Evolutionary conservation across 2,113 vertebrate genomes (phyloP).

Genomic region (Salvelinus alpinus): DNA sequence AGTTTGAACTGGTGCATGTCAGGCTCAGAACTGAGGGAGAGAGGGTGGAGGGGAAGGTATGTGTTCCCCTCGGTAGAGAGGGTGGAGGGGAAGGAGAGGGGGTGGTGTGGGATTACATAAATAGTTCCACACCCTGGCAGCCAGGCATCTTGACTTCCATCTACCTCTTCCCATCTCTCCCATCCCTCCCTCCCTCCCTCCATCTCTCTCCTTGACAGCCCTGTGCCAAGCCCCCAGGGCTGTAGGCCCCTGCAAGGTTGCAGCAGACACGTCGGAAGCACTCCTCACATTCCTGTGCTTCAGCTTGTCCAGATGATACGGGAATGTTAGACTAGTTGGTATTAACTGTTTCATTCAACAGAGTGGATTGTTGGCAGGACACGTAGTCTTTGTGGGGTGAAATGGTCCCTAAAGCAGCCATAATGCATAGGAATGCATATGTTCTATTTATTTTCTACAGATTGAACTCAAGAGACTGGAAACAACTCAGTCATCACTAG

Average conservation of each 20-base stretch:
- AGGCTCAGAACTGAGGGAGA: conserved; percentile 13
- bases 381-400: neutral
- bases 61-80: neutral
- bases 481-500: neutral
- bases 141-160: conserved; percentile 2
- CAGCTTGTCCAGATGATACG: conserved; percentile 13
- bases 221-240: conserved; percentile 12
- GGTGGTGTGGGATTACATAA: conserved; percentile 52
- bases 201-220: conserved; percentile 12
- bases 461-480: neutral
- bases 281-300: conserved; percentile 33
- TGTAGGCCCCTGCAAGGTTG: conserved; percentile 11
- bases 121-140: conserved; percentile 52
- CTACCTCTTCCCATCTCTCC: neutral
- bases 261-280: conserved; percentile 6
- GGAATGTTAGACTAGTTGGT: conserved; percentile 11
- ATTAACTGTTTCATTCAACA: neutral
- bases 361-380: neutral
- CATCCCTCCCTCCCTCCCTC: neutral
- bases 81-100: conserved; percentile 19
- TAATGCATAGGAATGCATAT: neutral
- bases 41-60: conserved; percentile 17
- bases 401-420: neutral
- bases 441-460: neutral
- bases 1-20: conserved; percentile 35